phyloP scores from a whole-genome alignment of 2,888 invertebrate genomes.

The Hybos culiciformis region DNA sequence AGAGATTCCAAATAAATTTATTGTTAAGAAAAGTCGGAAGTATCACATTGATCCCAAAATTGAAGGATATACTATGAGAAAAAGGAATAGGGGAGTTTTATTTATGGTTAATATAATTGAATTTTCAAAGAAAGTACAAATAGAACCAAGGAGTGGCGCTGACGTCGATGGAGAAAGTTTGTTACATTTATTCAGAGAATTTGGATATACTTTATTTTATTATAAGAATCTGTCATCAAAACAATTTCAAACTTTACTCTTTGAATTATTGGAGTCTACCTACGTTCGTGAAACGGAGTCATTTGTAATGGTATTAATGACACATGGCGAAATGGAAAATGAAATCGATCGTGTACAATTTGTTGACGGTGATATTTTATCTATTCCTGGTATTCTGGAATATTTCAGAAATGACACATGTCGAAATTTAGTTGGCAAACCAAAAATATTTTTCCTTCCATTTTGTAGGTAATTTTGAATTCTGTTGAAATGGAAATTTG shows the following conservation, averaged over 20 bases:
- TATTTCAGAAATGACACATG: constrained; percentile 45
- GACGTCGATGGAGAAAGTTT: constrained; percentile 44
- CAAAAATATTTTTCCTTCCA: constrained; percentile 62
- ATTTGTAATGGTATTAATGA: constrained; percentile 50
- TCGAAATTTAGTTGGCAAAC: constrained; percentile 41
- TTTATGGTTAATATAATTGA: constrained; percentile 48
- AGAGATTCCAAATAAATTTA: constrained; percentile 12
- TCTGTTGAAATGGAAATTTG: too few relatives aligned
- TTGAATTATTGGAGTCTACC: constrained; percentile 34
- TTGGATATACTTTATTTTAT: constrained; percentile 39
- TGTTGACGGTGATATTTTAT: constrained; percentile 40
- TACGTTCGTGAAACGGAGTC: constrained; percentile 41
- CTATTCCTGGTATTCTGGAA: constrained; percentile 41
- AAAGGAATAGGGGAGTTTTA: constrained; percentile 43
- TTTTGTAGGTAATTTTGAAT: constrained; percentile 40
- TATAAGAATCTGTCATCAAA: constrained; percentile 24
- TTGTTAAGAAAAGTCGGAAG: constrained; percentile 20
- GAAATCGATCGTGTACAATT: constrained; percentile 44
- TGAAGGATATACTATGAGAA: constrained; percentile 35
- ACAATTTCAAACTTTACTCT: constrained; percentile 35
- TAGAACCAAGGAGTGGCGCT: constrained; percentile 43
- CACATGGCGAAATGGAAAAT: constrained; percentile 45
- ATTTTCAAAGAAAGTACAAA: constrained; percentile 34
- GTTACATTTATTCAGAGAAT: constrained; percentile 43
- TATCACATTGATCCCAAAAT: constrained; percentile 20